Evolutionary conservation across 2,888 invertebrate species (phyloP), one percentile per base, ranked within the genome.

Genomic region (Euplagia quadripunctaria): DNA sequence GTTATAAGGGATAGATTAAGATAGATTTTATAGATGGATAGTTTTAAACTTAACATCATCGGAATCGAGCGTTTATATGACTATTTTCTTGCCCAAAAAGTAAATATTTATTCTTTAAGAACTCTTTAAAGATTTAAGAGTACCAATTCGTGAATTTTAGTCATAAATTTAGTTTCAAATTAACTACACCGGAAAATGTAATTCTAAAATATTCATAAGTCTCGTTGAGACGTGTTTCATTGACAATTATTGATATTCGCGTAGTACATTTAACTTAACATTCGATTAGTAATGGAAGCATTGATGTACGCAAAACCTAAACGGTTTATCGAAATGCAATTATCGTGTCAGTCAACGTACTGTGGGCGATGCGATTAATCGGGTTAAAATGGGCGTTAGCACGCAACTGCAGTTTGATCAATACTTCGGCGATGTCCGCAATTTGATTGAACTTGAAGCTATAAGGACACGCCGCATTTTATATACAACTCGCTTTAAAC

Each of bases 381-480:
- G 84, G 79, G 88, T 89, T 90, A 87, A 87, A 85, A 80, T 79
- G 79, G 79, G 82, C 76, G 73, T 68, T 55, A 77, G 81, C 94
- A 94, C 94, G 94, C 92, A 81, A 94, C 84, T 85, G 83, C 81
- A 85, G 91, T 93, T 93, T 91, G 92, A 85, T 94, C 94, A 86
- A 94, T 94, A 92, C 70, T 74, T 58, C 61, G 52, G 42, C 61
- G 78, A 82, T 82, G 82, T 76, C 75, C 73, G 70, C 12, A 64
- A 73, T 78, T 77, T 79, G 77, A 80, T 81, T 76, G 73, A 77
- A 77, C 79, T 75, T 73, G 61, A 69, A 52, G 46, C 64, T n/a
- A n/a, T 64, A 61, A 12, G 61, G 31, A 14, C 61, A 63, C 67
- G 55, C 55, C 61, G 42, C 1, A n/a, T 55, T 55, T 20, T 66